Evolutionary conservation across 2,113 vertebrate genomes (phyloP), one percentile per base, ranked within the genome.

Genomic region (Neogobius melanostomus): DNA sequence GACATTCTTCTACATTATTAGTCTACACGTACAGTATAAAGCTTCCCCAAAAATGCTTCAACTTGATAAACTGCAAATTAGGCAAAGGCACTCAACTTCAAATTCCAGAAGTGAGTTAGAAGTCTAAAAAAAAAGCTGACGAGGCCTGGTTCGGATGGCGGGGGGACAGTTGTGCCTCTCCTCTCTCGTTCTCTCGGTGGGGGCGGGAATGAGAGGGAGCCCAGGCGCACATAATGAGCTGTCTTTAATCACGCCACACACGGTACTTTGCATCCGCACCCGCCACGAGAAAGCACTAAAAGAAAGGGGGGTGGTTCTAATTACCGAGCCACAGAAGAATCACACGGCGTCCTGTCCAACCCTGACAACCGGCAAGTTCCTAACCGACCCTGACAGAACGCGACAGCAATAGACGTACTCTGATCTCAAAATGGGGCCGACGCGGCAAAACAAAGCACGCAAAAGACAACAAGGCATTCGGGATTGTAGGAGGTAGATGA

Each of bases 181-280:
- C 61, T 79, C 68, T 82, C 10, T 80, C 81, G 21, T 80, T 83
- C 75, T 36, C 86, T 87, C 83, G 76, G 79, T 85, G 84, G 87
- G 81, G 80, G 87, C 82, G 81, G 71, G 76, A 83, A 90, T 87
- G 86, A 88, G 85, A 88, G 75, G 91, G 91, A 93, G 95, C 95
- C 93, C 92, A 93, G 95, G 95, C 93, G 92, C 94, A 93, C 94
- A 95, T 98, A 97, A 97, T 96, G 94, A 97, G 95, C 94, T 93
- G 92, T 93, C 95, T 97, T 97, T 98, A 98, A 98, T 97, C 96
- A 97, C 53, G 9, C 88, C 84, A 93, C 92, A 95, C 94, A 93
- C 92, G 92, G 93, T 94, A 93, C 95, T 96, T 95, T 96, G 95
- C 95, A 95, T 96, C 49, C 88, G 86, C 94, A 95, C 97, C 95